phyloP scores from a whole-genome alignment of 2,113 vertebrate genomes.

The Cebidichthys violaceus region DNA sequence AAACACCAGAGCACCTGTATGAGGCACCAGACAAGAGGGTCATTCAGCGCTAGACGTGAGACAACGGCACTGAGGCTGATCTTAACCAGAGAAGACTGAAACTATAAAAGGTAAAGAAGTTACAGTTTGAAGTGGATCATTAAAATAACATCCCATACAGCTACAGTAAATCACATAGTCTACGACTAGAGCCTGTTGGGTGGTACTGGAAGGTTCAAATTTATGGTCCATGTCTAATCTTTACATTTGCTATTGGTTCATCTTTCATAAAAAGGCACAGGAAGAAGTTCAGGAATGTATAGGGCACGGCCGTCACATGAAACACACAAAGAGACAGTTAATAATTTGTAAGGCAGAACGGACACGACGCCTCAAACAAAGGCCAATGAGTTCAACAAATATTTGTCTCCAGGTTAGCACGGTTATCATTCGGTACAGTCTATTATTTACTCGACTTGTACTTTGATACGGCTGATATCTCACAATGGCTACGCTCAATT shows the following conservation, averaged over 20 bases:
- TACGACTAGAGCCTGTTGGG: not conserved
- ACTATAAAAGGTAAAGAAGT: not conserved
- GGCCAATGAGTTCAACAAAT: conserved; percentile 40
- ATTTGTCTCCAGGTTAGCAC: conserved; percentile 23
- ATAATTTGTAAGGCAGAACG: conserved; percentile 52
- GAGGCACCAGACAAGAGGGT: conserved; percentile 21
- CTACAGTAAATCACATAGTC: conserved; percentile 15
- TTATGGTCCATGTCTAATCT: conserved; percentile 39
- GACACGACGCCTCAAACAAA: conserved; percentile 14
- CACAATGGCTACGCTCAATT: not conserved
- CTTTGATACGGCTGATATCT: not conserved
- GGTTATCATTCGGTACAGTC: not conserved
- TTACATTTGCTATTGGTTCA: conserved; percentile 27
- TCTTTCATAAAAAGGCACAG: conserved; percentile 11
- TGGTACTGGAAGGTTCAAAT: not conserved
- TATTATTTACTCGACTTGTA: not conserved
- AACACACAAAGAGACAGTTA: conserved; percentile 48
- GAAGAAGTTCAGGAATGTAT: conserved; percentile 27
- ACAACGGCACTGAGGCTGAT: conserved; percentile 20
- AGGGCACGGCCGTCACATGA: conserved; percentile 27
- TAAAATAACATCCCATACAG: not conserved
- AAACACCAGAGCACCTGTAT: conserved; percentile 43
- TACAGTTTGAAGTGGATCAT: not conserved
- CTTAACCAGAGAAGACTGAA: not conserved
- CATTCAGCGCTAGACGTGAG: conserved; percentile 27